These are phyloP conservation scores for Bos indicus DNA, from an alignment of 2,113 vertebrate genomes.

Conservation along the genomic window DNA sequence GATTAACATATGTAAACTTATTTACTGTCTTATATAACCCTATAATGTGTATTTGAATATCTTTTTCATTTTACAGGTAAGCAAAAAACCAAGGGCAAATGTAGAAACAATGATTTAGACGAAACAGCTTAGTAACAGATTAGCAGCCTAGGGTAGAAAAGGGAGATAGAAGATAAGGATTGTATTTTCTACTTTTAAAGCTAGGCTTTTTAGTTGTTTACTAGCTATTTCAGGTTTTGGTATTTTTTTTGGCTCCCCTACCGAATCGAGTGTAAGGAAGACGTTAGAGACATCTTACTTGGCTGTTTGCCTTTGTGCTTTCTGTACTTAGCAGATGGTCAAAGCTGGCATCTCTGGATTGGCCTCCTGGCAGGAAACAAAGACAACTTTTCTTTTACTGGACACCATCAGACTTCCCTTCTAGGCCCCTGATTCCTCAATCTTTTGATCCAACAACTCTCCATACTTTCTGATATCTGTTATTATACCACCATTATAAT, in stretches of 20 bases:
- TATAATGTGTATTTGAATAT: neutral
- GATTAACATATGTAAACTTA: neutral
- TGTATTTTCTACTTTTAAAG: neutral
- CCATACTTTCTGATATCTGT: neutral
- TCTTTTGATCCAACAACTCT: neutral
- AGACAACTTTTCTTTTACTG: neutral
- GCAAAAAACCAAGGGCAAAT: neutral
- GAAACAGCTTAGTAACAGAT: neutral
- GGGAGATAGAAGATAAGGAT: accelerated
- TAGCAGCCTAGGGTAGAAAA: neutral
- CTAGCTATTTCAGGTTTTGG: neutral
- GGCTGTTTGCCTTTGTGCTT: neutral
- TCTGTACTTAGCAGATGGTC: neutral
- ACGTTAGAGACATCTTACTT: neutral
- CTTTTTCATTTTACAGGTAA: neutral
- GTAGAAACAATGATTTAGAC: neutral
- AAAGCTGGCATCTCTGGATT: neutral
- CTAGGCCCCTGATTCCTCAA: neutral
- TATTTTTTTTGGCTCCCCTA: too few species aligned
- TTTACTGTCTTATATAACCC: neutral
- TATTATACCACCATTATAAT: neutral
- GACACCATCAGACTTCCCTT: neutral
- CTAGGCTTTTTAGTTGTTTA: neutral
- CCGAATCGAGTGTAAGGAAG: neutral
- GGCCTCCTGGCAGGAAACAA: neutral